Evolutionary conservation across 2,888 invertebrate species (phyloP), one percentile per base, ranked within the genome.

Genomic region (Iphiclides podalirius): DNA sequence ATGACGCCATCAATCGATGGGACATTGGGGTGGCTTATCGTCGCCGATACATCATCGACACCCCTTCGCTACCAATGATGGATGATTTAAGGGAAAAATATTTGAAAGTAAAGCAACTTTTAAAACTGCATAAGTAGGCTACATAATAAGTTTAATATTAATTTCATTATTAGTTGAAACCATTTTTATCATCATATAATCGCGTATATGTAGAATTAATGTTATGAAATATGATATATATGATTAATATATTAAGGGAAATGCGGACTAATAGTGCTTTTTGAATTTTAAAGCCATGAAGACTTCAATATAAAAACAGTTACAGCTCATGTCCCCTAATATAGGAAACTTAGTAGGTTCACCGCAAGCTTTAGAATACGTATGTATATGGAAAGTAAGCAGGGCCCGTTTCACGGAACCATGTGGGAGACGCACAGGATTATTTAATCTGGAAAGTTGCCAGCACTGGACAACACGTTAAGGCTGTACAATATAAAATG

Each of bases 1-100:
- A 49, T 55, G 52, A 55, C 55, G 40, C 39, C 13, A 44, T 43
- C 50, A 49, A 54, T 52, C 55, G 44, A 51, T 53, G 39, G 1
- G 40, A 38, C 33, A 34, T 28, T 15, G 33, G 55, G 49, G 52
- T 52, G 49, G 51, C 44, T 49, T 55, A 52, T 52, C 46, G 43
- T 12, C n/a, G n/a, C n/a, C 36, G 14, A 50, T 50, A 33, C 13
- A 50, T 50, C 50, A 36, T 16, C 15, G 11, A 36, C 26, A 47
- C 45, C 45, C 50, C 28, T n/a, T 1, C 1, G 23, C 14, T 49
- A 43, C 42, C 41, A 20, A 14, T 36, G 16, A 38, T 17, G 12
- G 16, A 16, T 12, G 26, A 40, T 26, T 26, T 26, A 26, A 9
- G 26, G 26, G 26, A 26, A 26, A 26, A 8, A 20, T 20, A 26